Evolutionary conservation across 1,140 invertebrate genomes (phyloP).

Genomic region (Trichonephila inaurata): DNA sequence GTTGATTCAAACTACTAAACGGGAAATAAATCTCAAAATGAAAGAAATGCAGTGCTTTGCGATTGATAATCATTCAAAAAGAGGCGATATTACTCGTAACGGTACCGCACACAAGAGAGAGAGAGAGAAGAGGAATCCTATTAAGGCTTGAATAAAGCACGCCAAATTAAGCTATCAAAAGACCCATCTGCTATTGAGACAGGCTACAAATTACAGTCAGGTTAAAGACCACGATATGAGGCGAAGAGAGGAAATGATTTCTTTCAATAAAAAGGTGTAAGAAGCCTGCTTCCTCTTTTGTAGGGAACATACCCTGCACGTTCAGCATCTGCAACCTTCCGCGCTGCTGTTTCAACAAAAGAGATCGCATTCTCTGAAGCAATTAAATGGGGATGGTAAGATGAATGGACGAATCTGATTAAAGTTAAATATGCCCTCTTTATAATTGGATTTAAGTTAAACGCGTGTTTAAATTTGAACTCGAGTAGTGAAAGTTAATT

Average conservation of each 20-base stretch:
- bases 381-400: background rate
- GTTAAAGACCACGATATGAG: constrained; percentile 52
- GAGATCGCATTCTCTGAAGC: background rate
- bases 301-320: background rate
- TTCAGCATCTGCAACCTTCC: background rate
- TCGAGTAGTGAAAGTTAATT: background rate
- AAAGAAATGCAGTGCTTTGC: background rate
- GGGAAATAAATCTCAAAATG: background rate
- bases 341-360: background rate
- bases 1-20: background rate
- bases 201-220: constrained; percentile 41
- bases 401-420: background rate
- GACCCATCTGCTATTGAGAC: constrained; percentile 45
- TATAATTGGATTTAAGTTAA: background rate
- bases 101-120: background rate
- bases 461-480: background rate
- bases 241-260: constrained; percentile 14
- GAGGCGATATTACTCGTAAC: background rate
- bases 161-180: constrained; percentile 55
- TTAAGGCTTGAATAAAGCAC: constrained; percentile 16
- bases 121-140: background rate
- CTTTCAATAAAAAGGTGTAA: constrained; percentile 28
- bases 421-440: background rate
- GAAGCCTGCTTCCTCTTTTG: background rate
- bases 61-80: background rate